Evolutionary conservation across 2,113 vertebrate genomes (phyloP).

Genomic region (Cygnus atratus): DNA sequence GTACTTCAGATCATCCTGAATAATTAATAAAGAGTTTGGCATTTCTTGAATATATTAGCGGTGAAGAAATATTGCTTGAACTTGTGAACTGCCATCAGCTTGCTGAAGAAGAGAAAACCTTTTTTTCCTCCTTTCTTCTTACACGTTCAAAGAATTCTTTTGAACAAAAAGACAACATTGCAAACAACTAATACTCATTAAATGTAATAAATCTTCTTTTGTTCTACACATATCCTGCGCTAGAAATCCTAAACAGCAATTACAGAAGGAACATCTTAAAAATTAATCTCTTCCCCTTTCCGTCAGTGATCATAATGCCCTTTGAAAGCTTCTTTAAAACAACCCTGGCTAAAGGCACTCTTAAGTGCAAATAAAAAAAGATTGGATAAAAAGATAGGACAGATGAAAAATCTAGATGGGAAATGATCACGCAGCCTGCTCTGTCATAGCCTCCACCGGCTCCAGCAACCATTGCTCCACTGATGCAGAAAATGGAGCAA

Average conservation of each 20-base stretch:
- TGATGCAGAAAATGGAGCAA: neutral
- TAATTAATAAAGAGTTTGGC: constrained; percentile 57
- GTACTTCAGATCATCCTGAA: constrained; percentile 46
- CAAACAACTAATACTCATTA: constrained; percentile 12
- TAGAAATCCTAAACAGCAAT: constrained; percentile 19
- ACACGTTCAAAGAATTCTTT: neutral
- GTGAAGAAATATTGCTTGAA: constrained; percentile 50
- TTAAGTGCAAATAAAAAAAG: neutral
- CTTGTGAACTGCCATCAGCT: constrained; percentile 45
- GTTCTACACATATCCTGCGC: neutral
- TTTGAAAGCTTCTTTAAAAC: constrained; percentile 12
- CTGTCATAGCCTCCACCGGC: neutral
- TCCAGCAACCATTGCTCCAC: neutral
- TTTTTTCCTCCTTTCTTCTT: constrained; percentile 23
- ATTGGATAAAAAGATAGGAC: neutral
- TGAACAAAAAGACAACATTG: constrained; percentile 28
- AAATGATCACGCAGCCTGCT: neutral
- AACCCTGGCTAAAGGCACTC: neutral
- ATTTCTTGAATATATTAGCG: constrained; percentile 52
- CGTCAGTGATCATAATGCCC: neutral
- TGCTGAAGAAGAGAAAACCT: neutral
- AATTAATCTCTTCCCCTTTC: neutral
- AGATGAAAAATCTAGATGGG: neutral
- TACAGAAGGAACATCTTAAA: constrained; percentile 17
- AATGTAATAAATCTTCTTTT: constrained; percentile 35